Evolutionary conservation across 2,797 vertebrate species (phyloP).

Genomic region (Lutjanus campechanus): DNA sequence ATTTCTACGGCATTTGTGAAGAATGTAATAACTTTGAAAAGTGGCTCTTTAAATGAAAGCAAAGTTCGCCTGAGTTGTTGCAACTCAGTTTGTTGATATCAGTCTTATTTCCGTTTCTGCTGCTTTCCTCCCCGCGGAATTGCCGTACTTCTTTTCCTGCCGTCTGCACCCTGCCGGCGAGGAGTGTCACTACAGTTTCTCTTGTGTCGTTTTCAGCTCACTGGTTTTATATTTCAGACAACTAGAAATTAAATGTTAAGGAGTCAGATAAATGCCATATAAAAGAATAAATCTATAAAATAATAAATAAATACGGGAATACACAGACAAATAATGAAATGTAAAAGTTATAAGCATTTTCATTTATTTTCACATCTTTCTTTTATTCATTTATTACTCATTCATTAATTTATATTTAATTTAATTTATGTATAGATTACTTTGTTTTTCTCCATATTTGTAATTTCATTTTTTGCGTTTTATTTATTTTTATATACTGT

Average conservation of each 20-base stretch:
- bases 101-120: constrained; percentile 45
- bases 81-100: constrained; percentile 58
- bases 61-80: constrained; percentile 44
- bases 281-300: no score
- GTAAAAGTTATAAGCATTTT: no score
- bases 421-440: no score
- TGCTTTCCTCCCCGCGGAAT: not conserved
- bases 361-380: no score
- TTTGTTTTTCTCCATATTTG: no score
- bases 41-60: not conserved
- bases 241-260: not conserved
- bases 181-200: constrained; percentile 7
- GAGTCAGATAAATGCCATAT: no score
- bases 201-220: not conserved
- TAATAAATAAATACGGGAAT: no score
- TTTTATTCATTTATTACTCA: no score
- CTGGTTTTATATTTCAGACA: not conserved
- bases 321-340: no score
- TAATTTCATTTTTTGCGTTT: no score
- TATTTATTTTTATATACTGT: no score
- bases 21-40: accelerated
- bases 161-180: constrained; percentile 34
- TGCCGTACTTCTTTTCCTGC: not conserved
- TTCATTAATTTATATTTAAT: no score
- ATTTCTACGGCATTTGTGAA: not conserved